Conservation (phyloP, 2,113 vertebrate genomes). For the Manacus vitellinus region DNA sequence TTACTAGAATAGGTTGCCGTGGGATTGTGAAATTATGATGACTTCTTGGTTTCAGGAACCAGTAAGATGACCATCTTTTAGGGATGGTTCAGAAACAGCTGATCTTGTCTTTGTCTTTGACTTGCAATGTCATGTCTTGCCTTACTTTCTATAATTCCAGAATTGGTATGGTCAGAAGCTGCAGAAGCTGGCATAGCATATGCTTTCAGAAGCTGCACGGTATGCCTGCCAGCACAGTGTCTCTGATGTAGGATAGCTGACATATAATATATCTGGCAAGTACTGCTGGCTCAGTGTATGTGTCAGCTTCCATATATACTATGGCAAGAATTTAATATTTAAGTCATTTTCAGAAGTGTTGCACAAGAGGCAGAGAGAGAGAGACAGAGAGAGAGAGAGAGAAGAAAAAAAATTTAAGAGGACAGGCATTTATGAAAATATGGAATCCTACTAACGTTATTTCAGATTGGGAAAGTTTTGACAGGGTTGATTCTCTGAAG, state of each 20-base stretch:
- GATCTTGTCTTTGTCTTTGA: neutral
- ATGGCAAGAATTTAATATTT: neutral
- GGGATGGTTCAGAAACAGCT: neutral
- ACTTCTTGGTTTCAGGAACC: neutral
- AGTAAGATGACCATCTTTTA: neutral
- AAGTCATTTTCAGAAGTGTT: neutral
- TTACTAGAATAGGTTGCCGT: neutral
- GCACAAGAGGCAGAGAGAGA: neutral
- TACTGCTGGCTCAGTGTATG: neutral
- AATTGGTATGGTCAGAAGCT: neutral
- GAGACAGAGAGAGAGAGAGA: neutral
- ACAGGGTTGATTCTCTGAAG: accelerated
- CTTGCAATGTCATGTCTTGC: neutral
- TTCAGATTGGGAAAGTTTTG: neutral
- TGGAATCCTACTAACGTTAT: neutral
- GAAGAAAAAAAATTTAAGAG: neutral
- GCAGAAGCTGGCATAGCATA: neutral
- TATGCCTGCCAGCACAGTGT: neutral
- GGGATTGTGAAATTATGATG: neutral
- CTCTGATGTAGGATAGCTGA: neutral
- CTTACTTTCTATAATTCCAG: neutral
- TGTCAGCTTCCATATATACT: neutral
- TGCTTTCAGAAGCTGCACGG: neutral
- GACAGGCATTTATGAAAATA: neutral
- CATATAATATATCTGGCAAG: neutral